A percentile compares a stretch with the other conserved stretches of the same genome.
Evolutionary conservation across 1,140 invertebrate species (phyloP).

Genomic region (Caenorhabditis briggsae): DNA sequence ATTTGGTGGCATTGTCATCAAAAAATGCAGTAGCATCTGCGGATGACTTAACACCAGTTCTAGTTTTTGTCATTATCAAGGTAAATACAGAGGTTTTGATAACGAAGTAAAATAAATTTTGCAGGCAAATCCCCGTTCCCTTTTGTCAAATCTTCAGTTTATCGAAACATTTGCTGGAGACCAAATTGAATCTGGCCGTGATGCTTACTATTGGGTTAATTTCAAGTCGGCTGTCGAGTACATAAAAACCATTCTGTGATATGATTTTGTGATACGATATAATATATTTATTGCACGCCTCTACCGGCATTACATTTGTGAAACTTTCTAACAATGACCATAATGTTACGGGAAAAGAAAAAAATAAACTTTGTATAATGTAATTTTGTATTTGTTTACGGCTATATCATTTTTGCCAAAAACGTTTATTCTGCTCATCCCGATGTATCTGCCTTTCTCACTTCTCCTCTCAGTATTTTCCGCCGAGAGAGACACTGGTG

Average conservation of each 20-base stretch:
- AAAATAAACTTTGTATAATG: no score
- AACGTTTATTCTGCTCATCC: neutral
- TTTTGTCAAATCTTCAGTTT: conserved; percentile 96
- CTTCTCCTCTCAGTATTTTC: neutral
- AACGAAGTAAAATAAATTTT: neutral
- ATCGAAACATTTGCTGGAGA: conserved; percentile 91
- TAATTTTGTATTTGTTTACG: no score
- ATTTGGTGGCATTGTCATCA: conserved; percentile 82
- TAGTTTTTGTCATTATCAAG: conserved; percentile 96
- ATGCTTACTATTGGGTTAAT: conserved; percentile 98
- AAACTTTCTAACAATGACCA: no score
- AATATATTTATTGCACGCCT: no score
- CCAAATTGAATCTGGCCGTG: conserved; percentile 86
- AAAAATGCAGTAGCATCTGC: conserved; percentile 89
- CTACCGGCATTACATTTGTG: no score
- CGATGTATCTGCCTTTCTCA: neutral
- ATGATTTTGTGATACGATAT: no score
- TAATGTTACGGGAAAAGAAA: no score
- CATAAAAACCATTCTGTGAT: conserved; percentile 83
- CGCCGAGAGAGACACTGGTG: neutral
- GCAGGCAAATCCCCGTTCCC: conserved; percentile 88
- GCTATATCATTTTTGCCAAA: no score
- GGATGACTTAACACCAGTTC: conserved; percentile 94
- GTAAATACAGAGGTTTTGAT: neutral
- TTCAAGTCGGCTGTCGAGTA: conserved; percentile 96